phyloP scores from a whole-genome alignment of 2,888 invertebrate species.

The Apamea monoglypha region DNA sequence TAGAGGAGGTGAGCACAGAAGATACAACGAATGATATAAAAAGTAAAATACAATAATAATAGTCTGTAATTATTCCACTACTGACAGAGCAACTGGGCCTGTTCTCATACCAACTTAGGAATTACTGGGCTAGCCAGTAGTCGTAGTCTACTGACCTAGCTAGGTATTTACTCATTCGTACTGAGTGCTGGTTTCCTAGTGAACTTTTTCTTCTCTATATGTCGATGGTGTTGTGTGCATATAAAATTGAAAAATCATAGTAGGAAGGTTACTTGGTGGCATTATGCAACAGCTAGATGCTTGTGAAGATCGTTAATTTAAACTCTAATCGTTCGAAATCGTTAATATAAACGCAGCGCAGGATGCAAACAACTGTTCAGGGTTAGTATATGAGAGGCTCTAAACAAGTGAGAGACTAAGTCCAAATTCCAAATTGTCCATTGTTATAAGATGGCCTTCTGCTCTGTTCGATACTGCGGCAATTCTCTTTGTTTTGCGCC shows the following conservation, averaged over 20 bases:
- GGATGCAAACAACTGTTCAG: slow-evolving; percentile 1
- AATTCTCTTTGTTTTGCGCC: slow-evolving; percentile 53
- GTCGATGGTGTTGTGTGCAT: background rate
- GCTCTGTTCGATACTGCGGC: slow-evolving; percentile 6
- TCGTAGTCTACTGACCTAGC: background rate
- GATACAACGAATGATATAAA: background rate
- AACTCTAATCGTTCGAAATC: background rate
- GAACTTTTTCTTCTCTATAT: background rate
- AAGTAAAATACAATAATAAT: no score
- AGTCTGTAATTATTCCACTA: background rate
- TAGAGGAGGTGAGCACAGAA: slow-evolving; percentile 24
- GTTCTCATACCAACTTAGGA: background rate
- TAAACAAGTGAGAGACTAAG: background rate
- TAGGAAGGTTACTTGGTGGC: no score
- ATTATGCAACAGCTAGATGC: no score
- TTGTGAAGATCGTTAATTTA: no score
- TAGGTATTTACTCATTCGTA: background rate
- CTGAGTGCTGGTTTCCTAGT: background rate
- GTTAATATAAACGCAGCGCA: background rate
- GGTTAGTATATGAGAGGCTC: background rate
- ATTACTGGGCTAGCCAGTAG: background rate
- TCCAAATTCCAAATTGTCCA: slow-evolving; percentile 11
- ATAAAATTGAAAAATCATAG: no score
- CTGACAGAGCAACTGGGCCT: background rate
- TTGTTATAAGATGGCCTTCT: slow-evolving; percentile 49